Evolutionary conservation across 2,113 vertebrate genomes (phyloP), one percentile per base, ranked within the genome.

Genomic region (Pitta sordida): DNA sequence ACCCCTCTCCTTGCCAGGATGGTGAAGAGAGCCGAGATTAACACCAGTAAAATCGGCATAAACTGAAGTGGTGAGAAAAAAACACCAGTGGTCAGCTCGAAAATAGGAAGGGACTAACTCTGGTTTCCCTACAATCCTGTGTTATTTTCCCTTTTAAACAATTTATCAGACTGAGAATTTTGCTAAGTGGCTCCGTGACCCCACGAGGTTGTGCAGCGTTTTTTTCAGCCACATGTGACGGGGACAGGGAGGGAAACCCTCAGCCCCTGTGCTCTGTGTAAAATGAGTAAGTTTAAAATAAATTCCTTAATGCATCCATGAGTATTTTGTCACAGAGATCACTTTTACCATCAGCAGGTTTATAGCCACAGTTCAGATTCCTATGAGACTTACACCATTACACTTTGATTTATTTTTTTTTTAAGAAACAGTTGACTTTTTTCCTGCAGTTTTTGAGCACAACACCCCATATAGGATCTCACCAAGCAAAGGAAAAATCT

Each of bases 11-110:
- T 59, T 4, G 13, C 11, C 11, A 3, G 30, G 63, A 51, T 4
- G 1, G 59, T 2, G 21, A 60, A 16, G 41, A 18, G 19, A 53
- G 22, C 21, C 21, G 55, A 8, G 34, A 36, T 37, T 17, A 26
- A 6, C 46, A 74, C 3, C 79, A 73, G 60, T 19, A 46, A 62
- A 77, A 62, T 12, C 9, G 23, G 36, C 2, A 0, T 30, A 44
- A 60, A 78, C 0, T 26, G 16, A 71, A 71, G 5, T 0, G 16
- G 14, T 15, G 41, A n/a, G 8, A 8, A 44, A n/a, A 32, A 48
- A 5, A 0, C 9, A 6, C 21, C 43, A 7, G 23, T 8, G 29
- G 22, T 10, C 29, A n/a, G 41, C 23, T 21, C 17, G 68, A 16
- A 77, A 29, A 6, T 9, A 20, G 63, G 32, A 82, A 84, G 13